These are phyloP conservation scores for Drosophila yooni DNA, from an alignment of 2,888 invertebrate species.

Conservation along the genomic window DNA sequence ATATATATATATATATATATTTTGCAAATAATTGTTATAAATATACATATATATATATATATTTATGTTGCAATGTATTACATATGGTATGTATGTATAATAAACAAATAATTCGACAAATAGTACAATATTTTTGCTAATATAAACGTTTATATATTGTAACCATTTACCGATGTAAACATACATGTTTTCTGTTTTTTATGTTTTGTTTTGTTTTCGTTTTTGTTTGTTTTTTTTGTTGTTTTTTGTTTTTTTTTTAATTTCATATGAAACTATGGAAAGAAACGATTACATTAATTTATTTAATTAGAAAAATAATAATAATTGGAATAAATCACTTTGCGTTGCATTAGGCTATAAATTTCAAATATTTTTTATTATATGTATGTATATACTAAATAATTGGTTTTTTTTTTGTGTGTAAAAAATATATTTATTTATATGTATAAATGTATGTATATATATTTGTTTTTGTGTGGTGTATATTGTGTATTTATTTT, in stretches of 20 bases:
- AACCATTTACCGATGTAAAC: slow-evolving; percentile 75
- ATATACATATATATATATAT: slow-evolving; percentile 35
- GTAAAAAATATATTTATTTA: slow-evolving; percentile 61
- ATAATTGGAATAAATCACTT: slow-evolving; percentile 82
- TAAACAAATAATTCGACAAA: slow-evolving; percentile 70
- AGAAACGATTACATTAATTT: slow-evolving; percentile 78
- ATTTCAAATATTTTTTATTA: slow-evolving; percentile 66
- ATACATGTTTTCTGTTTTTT: slow-evolving; percentile 51
- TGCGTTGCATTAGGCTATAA: slow-evolving; percentile 75
- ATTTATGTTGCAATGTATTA: slow-evolving; percentile 36
- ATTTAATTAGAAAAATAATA: slow-evolving; percentile 78
- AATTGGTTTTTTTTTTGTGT: slow-evolving; percentile 54
- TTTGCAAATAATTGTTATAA: slow-evolving; percentile 70
- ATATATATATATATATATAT: slow-evolving; percentile 54
- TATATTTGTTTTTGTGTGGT: slow-evolving; percentile 35
- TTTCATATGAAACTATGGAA: slow-evolving; percentile 79
- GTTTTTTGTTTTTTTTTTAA: slow-evolving; percentile 49
- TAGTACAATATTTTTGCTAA: slow-evolving; percentile 64
- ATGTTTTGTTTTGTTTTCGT: slow-evolving; percentile 33
- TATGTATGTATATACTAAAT: slow-evolving; percentile 56
- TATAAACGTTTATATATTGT: slow-evolving; percentile 63
- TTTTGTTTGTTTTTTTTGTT: slow-evolving; percentile 34
- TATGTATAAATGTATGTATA: slow-evolving; percentile 35
- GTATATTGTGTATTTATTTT: slow-evolving; percentile 51
- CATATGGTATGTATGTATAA: slow-evolving; percentile 51